phyloP scores from a whole-genome alignment of 2,797 vertebrate species.

The Leptodactylus fallax region DNA sequence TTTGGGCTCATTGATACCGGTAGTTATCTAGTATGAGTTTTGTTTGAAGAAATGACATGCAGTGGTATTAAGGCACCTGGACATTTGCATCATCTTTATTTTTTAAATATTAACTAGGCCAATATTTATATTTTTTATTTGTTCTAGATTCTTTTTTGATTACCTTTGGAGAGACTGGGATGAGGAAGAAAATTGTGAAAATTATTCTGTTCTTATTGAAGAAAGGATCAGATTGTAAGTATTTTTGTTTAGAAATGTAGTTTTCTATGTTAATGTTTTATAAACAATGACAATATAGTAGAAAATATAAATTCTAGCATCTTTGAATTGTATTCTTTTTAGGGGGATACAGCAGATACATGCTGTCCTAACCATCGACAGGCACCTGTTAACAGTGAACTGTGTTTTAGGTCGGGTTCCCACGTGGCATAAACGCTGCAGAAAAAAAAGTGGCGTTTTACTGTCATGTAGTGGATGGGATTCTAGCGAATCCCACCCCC shows the following conservation, averaged over 20 bases:
- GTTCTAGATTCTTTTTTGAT: conserved; percentile 63
- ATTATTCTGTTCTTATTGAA: conserved; percentile 70
- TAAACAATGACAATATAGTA: too few relatives aligned
- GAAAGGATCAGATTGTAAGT: conserved; percentile 20
- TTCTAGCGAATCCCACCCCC: too few relatives aligned
- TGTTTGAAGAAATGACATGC: not conserved
- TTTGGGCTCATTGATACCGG: not conserved
- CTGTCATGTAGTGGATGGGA: too few relatives aligned
- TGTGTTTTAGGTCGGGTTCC: too few relatives aligned
- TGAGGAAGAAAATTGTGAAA: conserved; percentile 72
- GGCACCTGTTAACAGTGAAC: too few relatives aligned
- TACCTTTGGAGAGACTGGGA: conserved; percentile 75
- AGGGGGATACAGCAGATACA: too few relatives aligned
- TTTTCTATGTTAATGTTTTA: too few relatives aligned
- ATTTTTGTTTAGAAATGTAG: not conserved
- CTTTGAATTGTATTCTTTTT: too few relatives aligned
- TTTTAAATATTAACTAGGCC: not conserved
- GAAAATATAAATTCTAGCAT: too few relatives aligned
- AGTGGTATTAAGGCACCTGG: not conserved
- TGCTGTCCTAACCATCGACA: too few relatives aligned
- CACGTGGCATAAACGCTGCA: too few relatives aligned
- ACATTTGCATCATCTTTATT: not conserved
- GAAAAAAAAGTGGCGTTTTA: too few relatives aligned
- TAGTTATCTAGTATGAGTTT: not conserved
- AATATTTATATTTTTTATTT: not conserved